Evolutionary conservation across 2,797 vertebrate genomes (phyloP), one percentile per base, ranked within the genome.

Genomic region (Lithobates pipiens): DNA sequence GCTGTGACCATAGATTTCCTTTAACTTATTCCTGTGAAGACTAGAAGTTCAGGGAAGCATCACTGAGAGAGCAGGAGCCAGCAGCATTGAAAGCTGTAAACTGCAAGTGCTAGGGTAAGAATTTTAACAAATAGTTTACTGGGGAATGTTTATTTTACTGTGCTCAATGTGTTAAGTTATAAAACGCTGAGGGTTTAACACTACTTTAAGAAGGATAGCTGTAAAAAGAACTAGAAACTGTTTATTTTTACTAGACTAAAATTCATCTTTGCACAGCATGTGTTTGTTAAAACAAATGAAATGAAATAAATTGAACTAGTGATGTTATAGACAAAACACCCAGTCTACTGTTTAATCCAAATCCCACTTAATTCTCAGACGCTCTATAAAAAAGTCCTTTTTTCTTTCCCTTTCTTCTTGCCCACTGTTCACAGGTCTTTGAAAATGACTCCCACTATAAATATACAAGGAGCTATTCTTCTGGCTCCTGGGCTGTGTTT

Each of bases 341-440:
- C 70, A 84, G 75, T 71, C 68, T 78, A 71, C 68, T 29, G 10
- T 16, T 57, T 77, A 39, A 71, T 44, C 13, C 10, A 10, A 27
- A 77, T 54, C 44, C 75, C 27, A 71, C 65, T 54, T 18, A 42
- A 42, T 73, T 78, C 83, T 78, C 76, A 84, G 76, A 29, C 65
- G 67, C n/a, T 34, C 32, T 34, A 16, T 32, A 54, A 76, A 36
- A 80, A 27, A 68, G 71, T n/a, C 50, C 39, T 74, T 76, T 54
- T 54, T 46, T 46, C 44, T 85, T 65, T 11, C 54, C 67, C 46
- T n/a, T 70, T 81, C 29, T 36, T 42, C 27, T 65, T 50, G 54
- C 74, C 73, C 67, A 50, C 78, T 82, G 25, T 65, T 42, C 7
- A 32, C 57, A 74, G 76, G 71, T 77, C 85, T 86, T 76, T 86